Evolutionary conservation across 1,140 invertebrate species (phyloP).

Genomic region (Aphelinus certus): DNA sequence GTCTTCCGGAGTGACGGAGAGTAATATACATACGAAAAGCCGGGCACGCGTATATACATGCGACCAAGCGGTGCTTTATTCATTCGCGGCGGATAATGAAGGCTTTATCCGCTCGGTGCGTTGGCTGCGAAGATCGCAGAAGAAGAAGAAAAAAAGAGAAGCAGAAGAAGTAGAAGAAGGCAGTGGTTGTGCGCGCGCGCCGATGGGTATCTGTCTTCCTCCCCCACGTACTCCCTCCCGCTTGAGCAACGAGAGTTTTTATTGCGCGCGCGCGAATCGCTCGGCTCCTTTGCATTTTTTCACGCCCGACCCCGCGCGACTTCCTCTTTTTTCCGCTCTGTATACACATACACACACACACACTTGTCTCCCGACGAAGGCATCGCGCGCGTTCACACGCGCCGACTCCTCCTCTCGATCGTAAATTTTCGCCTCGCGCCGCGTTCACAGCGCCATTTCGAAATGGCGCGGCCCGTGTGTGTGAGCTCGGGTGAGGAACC

Average conservation of each 20-base stretch:
- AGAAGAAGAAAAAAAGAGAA: no score
- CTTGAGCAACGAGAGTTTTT: constrained; percentile 44
- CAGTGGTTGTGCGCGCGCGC: background rate
- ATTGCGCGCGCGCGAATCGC: constrained; percentile 47
- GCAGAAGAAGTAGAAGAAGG: background rate
- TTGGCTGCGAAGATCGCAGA: no score
- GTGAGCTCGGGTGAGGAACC: background rate
- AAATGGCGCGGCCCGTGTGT: constrained; percentile 43
- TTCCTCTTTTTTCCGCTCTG: no score
- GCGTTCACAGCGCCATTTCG: constrained; percentile 30
- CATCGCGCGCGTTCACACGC: no score
- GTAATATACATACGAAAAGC: no score
- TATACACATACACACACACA: no score
- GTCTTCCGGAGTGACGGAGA: no score
- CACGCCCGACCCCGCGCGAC: background rate
- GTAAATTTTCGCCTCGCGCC: constrained; percentile 47
- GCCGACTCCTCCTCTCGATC: constrained; percentile 32
- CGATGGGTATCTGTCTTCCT: constrained; percentile 14
- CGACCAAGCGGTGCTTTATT: background rate
- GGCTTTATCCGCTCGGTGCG: no score
- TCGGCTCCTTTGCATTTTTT: constrained; percentile 19
- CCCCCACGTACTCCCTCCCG: constrained; percentile 18
- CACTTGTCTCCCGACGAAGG: no score
- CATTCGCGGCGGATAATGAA: background rate
- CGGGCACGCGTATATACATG: no score